phyloP scores from a whole-genome alignment of 1,140 invertebrate genomes.

The Streblospio benedicti region DNA sequence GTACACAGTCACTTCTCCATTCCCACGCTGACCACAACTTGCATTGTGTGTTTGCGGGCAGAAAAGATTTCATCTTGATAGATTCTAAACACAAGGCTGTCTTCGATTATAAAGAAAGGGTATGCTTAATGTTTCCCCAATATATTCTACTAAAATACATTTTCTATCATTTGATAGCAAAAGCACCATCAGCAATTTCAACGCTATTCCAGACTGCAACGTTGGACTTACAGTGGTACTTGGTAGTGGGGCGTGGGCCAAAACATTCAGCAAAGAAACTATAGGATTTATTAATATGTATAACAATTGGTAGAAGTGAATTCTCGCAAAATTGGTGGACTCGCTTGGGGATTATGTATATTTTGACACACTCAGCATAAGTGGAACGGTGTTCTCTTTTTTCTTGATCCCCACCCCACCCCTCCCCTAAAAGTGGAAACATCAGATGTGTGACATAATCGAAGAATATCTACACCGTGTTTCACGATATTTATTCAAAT shows the following conservation, averaged over 20 bases:
- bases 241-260: not conserved
- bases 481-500: too few species aligned
- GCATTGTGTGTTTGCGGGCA: constrained; percentile 43
- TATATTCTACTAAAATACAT: not conserved
- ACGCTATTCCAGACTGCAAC: too few species aligned
- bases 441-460: too few species aligned
- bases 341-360: too few species aligned
- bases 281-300: not conserved
- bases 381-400: too few species aligned
- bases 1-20: constrained; percentile 38
- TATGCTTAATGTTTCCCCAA: constrained; percentile 10
- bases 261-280: not conserved
- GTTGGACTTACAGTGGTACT: too few species aligned
- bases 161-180: not conserved
- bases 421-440: too few species aligned
- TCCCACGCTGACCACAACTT: constrained; percentile 42
- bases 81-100: constrained; percentile 29
- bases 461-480: too few species aligned
- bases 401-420: too few species aligned
- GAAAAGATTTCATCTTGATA: constrained; percentile 45
- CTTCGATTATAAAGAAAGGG: constrained; percentile 33
- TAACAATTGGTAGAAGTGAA: too few species aligned
- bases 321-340: too few species aligned
- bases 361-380: too few species aligned
- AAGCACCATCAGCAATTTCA: not conserved